Percentiles rank a stretch among this genome's conserved stretches.
These are phyloP conservation scores for Bombus picipes DNA, from an alignment of 1,140 invertebrate genomes.

Conservation along the genomic window DNA sequence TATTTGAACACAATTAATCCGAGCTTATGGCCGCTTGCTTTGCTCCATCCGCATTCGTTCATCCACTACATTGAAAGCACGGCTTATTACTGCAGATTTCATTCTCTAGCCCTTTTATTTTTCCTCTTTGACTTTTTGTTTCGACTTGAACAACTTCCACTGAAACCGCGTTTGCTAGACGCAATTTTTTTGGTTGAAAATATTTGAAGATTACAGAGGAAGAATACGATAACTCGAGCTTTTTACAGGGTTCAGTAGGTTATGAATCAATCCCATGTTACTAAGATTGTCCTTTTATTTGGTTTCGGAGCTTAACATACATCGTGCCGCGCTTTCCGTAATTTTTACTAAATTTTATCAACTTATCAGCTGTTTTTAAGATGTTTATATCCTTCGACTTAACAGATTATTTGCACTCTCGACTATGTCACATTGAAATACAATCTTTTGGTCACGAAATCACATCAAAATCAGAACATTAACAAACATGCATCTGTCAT, in stretches of 20 bases:
- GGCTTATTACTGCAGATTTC: constrained; percentile 36
- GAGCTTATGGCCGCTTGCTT: constrained; percentile 54
- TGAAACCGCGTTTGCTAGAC: neutral
- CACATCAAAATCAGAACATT: neutral
- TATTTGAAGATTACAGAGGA: neutral
- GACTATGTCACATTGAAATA: neutral
- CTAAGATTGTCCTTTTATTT: neutral
- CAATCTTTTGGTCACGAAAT: too few species aligned
- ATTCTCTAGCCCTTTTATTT: constrained; percentile 5
- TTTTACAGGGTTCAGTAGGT: too few species aligned
- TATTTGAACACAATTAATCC: constrained; percentile 81
- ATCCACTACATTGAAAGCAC: constrained; percentile 29
- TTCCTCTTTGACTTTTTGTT: neutral
- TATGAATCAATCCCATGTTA: too few species aligned
- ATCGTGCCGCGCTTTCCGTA: too few species aligned
- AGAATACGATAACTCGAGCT: neutral
- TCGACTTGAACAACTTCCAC: neutral
- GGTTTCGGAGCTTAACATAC: neutral
- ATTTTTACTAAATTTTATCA: neutral
- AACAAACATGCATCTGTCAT: neutral
- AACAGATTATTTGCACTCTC: neutral
- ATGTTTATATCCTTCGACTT: neutral
- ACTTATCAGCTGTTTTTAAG: too few species aligned
- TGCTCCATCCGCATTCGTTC: constrained; percentile 43
- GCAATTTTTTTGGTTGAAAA: neutral